Base-by-base conservation (phyloP, 2,888 invertebrate species). In the Cryptocephalus primarius region DNA sequence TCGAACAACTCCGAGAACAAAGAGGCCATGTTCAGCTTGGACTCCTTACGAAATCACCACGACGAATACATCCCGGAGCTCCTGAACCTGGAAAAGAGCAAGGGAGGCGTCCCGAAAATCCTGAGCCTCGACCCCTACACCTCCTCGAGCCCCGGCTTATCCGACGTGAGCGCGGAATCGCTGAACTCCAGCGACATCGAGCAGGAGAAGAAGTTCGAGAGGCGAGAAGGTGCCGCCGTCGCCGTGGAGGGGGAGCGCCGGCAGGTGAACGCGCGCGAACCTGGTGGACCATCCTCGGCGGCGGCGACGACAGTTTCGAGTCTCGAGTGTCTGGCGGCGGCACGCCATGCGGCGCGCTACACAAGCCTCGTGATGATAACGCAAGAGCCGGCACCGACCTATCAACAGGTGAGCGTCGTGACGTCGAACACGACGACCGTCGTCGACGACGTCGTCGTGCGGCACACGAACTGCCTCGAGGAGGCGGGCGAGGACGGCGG, bases 311-410 rank as follows among this genome's bases (percentile, higher is more conserved):
- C 71, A 59, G 62, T 61, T 48, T 56, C 54, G 51, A 55, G 56
- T 53, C 22, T 22, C 22, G 22, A 22, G 22, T 22, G 3, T 22
- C 61, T 67, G 55, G 49, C 55, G 55, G 49, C 49, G 44, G 51
- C 57, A 50, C 63, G 61, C 55, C 60, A 65, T 62, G 76, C 75
- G 55, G 79, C 82, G 71, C 84, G 85, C 68, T 89, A 88, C 70
- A 86, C 85, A 64, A 88, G 88, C 76, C 81, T 88, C 76, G 85
- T 89, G 71, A 88, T 88, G 87, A 89, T 89, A 74, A 88, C 88
- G 64, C 87, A 86, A 74, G 82, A 85, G 69, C 65, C 52, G 48
- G 54, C 55, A 55, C 67, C 69, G 48, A 59, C 76, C 67, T 72
- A 70, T 58, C 73, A 75, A 54, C 75, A 75, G 68, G 85, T 85